Conservation (phyloP, 2,888 invertebrate species). For the Heliconius erato region DNA sequence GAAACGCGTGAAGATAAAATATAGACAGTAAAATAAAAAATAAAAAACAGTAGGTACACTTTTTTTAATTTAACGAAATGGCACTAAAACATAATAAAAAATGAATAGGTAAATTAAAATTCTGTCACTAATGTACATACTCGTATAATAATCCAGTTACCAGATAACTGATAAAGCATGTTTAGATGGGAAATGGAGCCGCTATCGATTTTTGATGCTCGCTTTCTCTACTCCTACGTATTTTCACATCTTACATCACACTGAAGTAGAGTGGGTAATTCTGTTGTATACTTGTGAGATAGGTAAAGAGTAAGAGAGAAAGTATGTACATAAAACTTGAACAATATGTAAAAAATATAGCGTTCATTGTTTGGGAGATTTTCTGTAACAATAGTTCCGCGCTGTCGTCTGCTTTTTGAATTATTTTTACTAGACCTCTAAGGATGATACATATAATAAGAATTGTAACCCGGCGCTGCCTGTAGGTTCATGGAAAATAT, state of each 20-base stretch:
- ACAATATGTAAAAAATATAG: conserved; percentile 3
- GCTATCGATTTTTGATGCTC: conserved; percentile 35
- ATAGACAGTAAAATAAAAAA: not conserved
- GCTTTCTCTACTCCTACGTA: conserved; percentile 32
- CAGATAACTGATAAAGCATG: conserved; percentile 38
- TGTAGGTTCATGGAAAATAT: too few relatives aligned
- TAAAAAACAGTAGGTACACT: too few relatives aligned
- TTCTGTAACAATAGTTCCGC: not conserved
- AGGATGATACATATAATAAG: too few relatives aligned
- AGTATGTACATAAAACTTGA: conserved; percentile 1
- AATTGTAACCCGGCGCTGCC: too few relatives aligned
- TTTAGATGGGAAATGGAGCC: conserved; percentile 17
- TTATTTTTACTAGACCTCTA: not conserved
- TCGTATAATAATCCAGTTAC: not conserved
- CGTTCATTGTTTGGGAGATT: conserved; percentile 9
- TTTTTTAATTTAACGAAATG: not conserved
- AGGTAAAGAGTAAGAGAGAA: conserved; percentile 12
- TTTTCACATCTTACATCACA: conserved; percentile 19
- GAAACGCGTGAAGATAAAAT: too few relatives aligned
- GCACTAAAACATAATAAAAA: not conserved
- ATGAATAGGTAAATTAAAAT: not conserved
- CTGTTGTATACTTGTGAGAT: not conserved
- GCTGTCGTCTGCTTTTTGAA: not conserved
- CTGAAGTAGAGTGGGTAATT: not conserved
- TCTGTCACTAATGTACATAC: conserved; percentile 8